phyloP scores from a whole-genome alignment of 2,797 vertebrate genomes.

The Alcedo quadribrachys region DNA sequence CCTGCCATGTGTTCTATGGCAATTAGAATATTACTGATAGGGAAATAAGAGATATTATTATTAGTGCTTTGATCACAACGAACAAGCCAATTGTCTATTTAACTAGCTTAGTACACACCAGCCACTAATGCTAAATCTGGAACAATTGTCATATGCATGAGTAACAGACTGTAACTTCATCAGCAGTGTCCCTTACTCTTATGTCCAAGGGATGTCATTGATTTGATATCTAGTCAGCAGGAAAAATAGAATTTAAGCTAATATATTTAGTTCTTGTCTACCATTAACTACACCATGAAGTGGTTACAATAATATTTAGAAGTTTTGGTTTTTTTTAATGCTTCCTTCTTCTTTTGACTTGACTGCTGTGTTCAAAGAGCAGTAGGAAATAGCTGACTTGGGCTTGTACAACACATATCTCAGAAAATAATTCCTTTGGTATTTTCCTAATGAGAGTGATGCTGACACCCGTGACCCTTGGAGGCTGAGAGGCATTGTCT shows the following conservation, averaged over 20 bases:
- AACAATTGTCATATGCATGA: not conserved
- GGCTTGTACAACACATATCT: not conserved
- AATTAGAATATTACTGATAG: conserved; percentile 27
- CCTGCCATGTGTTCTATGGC: not conserved
- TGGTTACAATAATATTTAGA: not conserved
- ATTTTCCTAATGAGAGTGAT: not conserved
- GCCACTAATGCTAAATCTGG: not conserved
- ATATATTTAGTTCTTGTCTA: not conserved
- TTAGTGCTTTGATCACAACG: not conserved
- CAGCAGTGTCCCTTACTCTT: not conserved
- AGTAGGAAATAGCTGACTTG: not conserved
- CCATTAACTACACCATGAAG: not conserved
- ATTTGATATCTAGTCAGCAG: not conserved
- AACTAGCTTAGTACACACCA: not conserved
- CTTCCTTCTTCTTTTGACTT: not conserved
- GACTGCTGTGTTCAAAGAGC: not conserved
- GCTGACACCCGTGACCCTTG: not conserved
- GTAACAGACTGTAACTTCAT: not conserved
- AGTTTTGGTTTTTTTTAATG: not conserved
- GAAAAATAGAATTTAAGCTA: not conserved
- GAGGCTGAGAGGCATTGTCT: not conserved
- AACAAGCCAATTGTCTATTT: not conserved
- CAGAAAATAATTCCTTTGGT: not conserved
- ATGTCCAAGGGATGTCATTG: accelerated
- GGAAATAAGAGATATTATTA: conserved; percentile 2